phyloP scores from a whole-genome alignment of 2,797 vertebrate genomes.

The Petrocephalus sullivani region DNA sequence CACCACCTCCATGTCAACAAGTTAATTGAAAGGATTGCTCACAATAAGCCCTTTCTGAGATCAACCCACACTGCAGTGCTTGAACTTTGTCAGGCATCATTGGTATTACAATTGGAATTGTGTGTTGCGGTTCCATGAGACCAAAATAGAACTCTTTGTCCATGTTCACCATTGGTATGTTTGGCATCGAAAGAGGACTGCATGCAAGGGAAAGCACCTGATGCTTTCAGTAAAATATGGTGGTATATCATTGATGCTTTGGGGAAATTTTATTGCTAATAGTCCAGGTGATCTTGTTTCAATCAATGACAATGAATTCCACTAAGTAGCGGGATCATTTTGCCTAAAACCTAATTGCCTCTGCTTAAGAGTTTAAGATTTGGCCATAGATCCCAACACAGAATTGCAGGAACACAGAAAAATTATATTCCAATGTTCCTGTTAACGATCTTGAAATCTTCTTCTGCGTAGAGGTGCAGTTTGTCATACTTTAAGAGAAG shows the following conservation, averaged over 20 bases:
- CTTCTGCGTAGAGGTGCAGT: neutral
- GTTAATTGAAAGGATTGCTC: neutral
- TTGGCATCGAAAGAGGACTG: neutral
- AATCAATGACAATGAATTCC: neutral
- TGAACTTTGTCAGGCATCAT: neutral
- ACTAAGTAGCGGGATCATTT: neutral
- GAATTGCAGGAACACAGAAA: neutral
- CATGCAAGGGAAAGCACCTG: neutral
- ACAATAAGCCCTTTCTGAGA: neutral
- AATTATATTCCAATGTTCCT: neutral
- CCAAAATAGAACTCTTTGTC: slow-evolving; percentile 1
- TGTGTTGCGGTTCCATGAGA: neutral
- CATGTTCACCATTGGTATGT: neutral
- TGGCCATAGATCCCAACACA: neutral
- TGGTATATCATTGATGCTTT: neutral
- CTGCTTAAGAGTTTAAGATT: slow-evolving; percentile 1
- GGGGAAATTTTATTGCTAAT: neutral
- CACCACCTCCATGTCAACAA: neutral
- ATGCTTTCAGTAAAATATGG: neutral
- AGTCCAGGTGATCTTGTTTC: neutral
- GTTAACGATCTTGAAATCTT: neutral
- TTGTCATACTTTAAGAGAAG: neutral
- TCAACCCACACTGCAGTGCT: neutral
- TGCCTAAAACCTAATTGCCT: neutral
- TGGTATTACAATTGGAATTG: neutral